A percentile compares a stretch with the other conserved stretches of the same genome.
These are phyloP conservation scores for Candidula unifasciata DNA, from an alignment of 2,888 invertebrate genomes.

Conservation along the genomic window DNA sequence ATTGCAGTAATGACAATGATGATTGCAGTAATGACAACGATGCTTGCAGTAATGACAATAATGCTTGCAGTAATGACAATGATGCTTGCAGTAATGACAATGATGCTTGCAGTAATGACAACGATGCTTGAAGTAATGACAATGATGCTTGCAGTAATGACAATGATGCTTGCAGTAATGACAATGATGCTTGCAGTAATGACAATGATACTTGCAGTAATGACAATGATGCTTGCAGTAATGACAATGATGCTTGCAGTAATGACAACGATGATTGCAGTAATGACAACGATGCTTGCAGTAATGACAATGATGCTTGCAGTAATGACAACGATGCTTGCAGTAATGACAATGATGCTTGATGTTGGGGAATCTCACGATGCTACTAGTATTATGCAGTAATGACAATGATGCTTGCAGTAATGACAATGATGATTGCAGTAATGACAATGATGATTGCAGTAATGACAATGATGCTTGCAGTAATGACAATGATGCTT, in stretches of 20 bases:
- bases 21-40: neutral
- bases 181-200: constrained; percentile 14
- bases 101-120: neutral
- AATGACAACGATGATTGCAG: neutral
- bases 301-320: neutral
- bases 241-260: constrained; percentile 25
- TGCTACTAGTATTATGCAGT: neutral
- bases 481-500: neutral
- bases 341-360: neutral
- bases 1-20: neutral
- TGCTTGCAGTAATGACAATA: neutral
- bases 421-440: neutral
- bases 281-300: neutral
- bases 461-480: neutral
- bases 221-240: constrained; percentile 21
- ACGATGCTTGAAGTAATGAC: neutral
- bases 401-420: neutral
- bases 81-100: neutral
- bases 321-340: neutral
- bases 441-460: neutral
- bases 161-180: neutral
- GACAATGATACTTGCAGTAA: constrained; percentile 16
- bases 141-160: neutral
- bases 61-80: neutral
- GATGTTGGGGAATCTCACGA: neutral